Evolutionary conservation across 2,113 vertebrate genomes (phyloP), one percentile per base, ranked within the genome.

Genomic region (Sciurus niger): DNA sequence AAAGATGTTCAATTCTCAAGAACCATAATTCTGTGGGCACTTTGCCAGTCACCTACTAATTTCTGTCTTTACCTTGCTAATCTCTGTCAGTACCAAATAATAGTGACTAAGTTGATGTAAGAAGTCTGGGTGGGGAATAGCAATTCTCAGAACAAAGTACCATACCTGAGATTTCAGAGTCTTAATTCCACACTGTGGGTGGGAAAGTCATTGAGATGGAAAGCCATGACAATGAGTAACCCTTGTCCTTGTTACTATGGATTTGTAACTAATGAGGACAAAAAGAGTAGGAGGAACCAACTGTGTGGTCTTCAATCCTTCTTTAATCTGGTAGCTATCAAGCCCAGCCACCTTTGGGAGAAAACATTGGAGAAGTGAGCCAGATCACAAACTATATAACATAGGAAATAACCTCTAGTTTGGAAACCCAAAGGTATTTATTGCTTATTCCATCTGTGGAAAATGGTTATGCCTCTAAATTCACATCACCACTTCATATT

Each of bases 201-300:
- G 1, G 20, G 30, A 73, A 96, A 46, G 89, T 37, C 40, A 22
- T 24, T 84, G 76, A 89, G 43, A 83, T 37, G 12, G 63, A 82
- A 63, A 76, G 55, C 60, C 65, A 24, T 28, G 14, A 67, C 68
- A 67, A 13, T 88, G 32, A 84, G 53, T 73, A 84, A n/a, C 22
- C 51, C 51, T 82, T 18, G 7, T 78, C 30, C n/a, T 65, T 51
- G 4, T 70, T 32, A n/a, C 28, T 74, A 2, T 65, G 24, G 4
- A 55, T 93, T 72, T 94, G 13, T 89, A 34, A 78, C 77, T 90
- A 16, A n/a, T 79, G 8, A 88, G 20, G 73, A 82, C 30, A 72
- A 34, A 13, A 16, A 85, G 32, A 72, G 18, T 34, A 17, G 34
- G 10, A 43, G 51, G 63, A 84, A 65, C 25, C 34, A 58, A 34